A percentile compares a stretch with the other conserved stretches of the same genome.
Conservation (phyloP, 2,888 invertebrate genomes). For the Heliconius sara region DNA sequence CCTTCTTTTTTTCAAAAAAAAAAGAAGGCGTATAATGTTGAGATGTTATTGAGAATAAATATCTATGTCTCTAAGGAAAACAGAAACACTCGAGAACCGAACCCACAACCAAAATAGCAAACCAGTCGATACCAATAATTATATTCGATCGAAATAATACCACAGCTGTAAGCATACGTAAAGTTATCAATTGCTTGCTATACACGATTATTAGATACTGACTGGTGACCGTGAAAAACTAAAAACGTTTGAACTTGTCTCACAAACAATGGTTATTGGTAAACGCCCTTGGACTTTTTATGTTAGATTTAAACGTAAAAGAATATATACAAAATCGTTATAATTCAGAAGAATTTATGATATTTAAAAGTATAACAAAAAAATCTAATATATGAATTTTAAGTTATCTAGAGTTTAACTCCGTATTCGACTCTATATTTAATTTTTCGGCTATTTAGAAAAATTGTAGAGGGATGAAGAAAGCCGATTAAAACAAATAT, state of each 20-base stretch:
- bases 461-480: not conserved
- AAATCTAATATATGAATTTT: no score
- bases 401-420: no score
- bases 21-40: no score
- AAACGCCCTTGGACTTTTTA: conserved; percentile 3
- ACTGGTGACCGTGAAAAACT: conserved; percentile 7
- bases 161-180: conserved; percentile 9
- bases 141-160: not conserved
- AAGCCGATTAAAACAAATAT: not conserved
- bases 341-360: not conserved
- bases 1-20: no score
- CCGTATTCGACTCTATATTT: no score
- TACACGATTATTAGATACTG: not conserved
- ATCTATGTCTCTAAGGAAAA: no score
- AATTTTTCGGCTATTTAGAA: no score
- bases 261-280: not conserved
- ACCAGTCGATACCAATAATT: not conserved
- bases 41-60: no score
- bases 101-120: not conserved
- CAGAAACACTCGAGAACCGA: not conserved
- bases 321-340: not conserved
- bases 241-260: not conserved
- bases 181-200: not conserved
- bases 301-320: not conserved
- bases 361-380: not conserved